Percentiles rank a stretch among this genome's conserved stretches.
Conservation (phyloP, 2,113 vertebrate species). For the Spizaetus ornatus region DNA sequence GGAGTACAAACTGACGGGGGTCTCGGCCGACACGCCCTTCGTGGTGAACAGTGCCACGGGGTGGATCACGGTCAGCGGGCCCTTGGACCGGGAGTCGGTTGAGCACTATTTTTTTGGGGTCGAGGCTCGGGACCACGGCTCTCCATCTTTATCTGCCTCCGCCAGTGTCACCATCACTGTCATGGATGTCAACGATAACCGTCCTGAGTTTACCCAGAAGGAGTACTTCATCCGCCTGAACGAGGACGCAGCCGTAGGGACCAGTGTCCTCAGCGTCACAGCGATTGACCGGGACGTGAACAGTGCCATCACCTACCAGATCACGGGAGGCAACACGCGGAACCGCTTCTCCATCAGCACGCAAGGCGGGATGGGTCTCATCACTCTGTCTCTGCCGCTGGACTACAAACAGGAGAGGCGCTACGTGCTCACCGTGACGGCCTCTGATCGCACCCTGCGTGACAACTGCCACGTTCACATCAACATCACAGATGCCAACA, state of each 20-base stretch:
- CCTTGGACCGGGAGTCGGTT: slow-evolving; percentile 92
- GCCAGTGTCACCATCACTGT: slow-evolving; percentile 95
- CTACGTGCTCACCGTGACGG: slow-evolving; percentile 90
- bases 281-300: slow-evolving; percentile 95
- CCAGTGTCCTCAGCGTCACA: slow-evolving; percentile 89
- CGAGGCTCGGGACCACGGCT: slow-evolving; percentile 92
- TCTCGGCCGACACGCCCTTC: slow-evolving; percentile 87
- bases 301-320: slow-evolving; percentile 96
- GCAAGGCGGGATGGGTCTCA: slow-evolving; percentile 86
- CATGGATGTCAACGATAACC: slow-evolving; percentile 97
- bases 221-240: slow-evolving; percentile 94
- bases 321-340: slow-evolving; percentile 93
- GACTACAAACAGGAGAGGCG: slow-evolving; percentile 98
- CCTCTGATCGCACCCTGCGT: slow-evolving; percentile 92
- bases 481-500: slow-evolving; percentile 98
- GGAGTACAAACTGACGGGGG: slow-evolving; percentile 89
- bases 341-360: slow-evolving; percentile 97
- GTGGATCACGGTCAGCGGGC: slow-evolving; percentile 92
- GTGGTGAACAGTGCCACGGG: slow-evolving; percentile 94
- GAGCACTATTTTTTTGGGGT: slow-evolving; percentile 96
- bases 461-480: slow-evolving; percentile 94
- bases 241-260: slow-evolving; percentile 90
- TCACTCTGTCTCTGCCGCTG: slow-evolving; percentile 90
- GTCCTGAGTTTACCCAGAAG: slow-evolving; percentile 92
- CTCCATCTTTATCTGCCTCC: slow-evolving; percentile 88